These are phyloP conservation scores for Diacarnus erythraeanus DNA, from an alignment of 37 sponge, comb jelly and placozoan species.

Conservation along the genomic window DNA sequence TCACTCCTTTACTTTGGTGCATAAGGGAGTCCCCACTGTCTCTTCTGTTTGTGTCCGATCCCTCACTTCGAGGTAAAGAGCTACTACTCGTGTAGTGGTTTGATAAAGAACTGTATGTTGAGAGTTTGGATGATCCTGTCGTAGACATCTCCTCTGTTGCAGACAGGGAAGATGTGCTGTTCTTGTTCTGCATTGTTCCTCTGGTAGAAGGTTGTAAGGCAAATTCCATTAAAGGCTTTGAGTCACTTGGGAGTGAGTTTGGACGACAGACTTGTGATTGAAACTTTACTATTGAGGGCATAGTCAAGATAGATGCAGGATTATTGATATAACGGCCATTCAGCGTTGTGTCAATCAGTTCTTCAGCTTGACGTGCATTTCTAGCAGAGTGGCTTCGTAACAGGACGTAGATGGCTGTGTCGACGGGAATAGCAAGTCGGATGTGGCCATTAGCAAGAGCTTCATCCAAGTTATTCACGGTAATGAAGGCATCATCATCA, in stretches of 20 bases:
- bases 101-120: not conserved
- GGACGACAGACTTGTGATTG: not conserved
- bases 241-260: not conserved
- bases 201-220: no score
- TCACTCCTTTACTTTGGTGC: no score
- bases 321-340: not conserved
- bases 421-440: slow-evolving; percentile 38
- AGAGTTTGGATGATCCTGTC: not conserved
- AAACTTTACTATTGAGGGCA: slow-evolving; percentile 30
- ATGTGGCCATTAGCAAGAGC: slow-evolving; percentile 38
- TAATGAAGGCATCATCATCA: not conserved
- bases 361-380: slow-evolving; percentile 58
- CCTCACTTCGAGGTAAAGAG: not conserved
- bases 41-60: not conserved
- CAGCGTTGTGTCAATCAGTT: slow-evolving; percentile 24
- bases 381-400: slow-evolving; percentile 45
- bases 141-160: not conserved
- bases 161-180: not conserved
- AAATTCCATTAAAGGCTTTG: no score
- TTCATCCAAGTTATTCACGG: not conserved
- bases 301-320: not conserved
- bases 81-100: not conserved
- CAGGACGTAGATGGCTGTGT: slow-evolving; percentile 57
- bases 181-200: not conserved
- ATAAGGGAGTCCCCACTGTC: not conserved